Base-by-base conservation (phyloP, 2,113 vertebrate genomes). In the Chiloscyllium plagiosum region DNA sequence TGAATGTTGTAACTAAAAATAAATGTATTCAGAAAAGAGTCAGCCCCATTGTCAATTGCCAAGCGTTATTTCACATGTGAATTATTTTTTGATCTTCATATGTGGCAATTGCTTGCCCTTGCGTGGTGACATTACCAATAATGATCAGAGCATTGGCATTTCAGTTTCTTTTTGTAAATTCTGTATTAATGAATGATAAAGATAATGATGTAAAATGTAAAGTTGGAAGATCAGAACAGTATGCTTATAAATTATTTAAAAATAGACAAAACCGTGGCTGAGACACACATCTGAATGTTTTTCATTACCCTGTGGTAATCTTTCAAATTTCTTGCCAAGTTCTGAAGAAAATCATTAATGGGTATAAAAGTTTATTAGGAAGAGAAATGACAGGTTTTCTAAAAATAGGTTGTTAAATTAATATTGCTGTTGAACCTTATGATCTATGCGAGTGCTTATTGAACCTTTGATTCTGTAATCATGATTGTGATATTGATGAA, bases 311-410 rank as follows among this genome's bases (percentile, higher is more conserved):
- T 52, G 69, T 95, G 68, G 42, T 69, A 95, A 33, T 68, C 47
- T 93, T 37, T 68, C 89, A 93, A 93, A 93, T 93, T 61, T 93
- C 61, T 72, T 76, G 94, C 94, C 94, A 95, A 76, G 37, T 95
- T 95, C 66, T 29, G 47, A 47, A 22, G 42, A 95, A 94, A 76
- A 76, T 95, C 20, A 72, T 95, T 95, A 95, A 68, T 50, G 94
- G 4, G 69, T 29, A 72, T 95, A 95, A 95, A 72, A 95, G 94
- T 95, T 95, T 95, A 95, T 95, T 95, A 95, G 50, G 69, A 61
- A 95, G 26, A 70, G 69, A 95, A 95, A 95, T 95, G 42, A 50
- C 68, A 70, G 69, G 20, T 42, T 52, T 72, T 95, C 94, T 95
- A 72, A 95, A 95, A 95, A 95, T 72, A 72, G 69, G 47, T 66